phyloP scores from a whole-genome alignment of 1,140 invertebrate species.

The Drosophila melanica region DNA sequence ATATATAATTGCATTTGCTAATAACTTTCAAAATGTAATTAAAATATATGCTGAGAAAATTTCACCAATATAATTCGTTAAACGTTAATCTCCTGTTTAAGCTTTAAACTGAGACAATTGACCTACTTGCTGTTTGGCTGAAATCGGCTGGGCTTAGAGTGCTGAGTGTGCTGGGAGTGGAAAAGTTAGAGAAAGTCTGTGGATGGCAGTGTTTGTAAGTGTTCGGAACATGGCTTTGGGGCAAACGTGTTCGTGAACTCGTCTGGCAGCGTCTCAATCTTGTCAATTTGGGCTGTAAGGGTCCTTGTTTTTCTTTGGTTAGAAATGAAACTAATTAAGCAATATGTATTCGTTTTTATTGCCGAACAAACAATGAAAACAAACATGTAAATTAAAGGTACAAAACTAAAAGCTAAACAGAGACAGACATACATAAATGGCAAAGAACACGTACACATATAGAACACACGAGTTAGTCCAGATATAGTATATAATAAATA shows the following conservation, averaged over 20 bases:
- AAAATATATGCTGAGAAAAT: slow-evolving; percentile 66
- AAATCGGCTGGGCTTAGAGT: slow-evolving; percentile 5
- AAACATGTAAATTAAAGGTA: slow-evolving; percentile 39
- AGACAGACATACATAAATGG: slow-evolving; percentile 23
- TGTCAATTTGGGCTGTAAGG: background rate
- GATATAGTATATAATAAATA: background rate
- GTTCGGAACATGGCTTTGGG: background rate
- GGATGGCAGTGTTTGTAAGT: background rate
- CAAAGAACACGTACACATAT: slow-evolving; percentile 10
- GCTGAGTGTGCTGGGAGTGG: background rate
- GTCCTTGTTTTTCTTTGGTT: background rate
- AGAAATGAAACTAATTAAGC: slow-evolving; percentile 48
- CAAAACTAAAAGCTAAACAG: slow-evolving; percentile 47
- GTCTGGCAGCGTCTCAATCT: background rate
- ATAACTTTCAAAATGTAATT: slow-evolving; percentile 46
- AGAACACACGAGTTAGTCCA: slow-evolving; percentile 1
- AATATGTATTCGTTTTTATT: slow-evolving; percentile 78
- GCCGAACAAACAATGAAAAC: slow-evolving; percentile 45
- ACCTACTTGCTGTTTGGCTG: slow-evolving; percentile 29
- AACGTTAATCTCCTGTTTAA: slow-evolving; percentile 42
- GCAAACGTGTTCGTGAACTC: background rate
- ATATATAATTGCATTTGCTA: slow-evolving; percentile 46
- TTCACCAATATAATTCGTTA: slow-evolving; percentile 71
- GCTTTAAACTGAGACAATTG: slow-evolving; percentile 30
- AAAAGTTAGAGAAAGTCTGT: background rate